Evolutionary conservation across 2,797 vertebrate genomes (phyloP), one percentile per base, ranked within the genome.

Genomic region (Mus spretus): DNA sequence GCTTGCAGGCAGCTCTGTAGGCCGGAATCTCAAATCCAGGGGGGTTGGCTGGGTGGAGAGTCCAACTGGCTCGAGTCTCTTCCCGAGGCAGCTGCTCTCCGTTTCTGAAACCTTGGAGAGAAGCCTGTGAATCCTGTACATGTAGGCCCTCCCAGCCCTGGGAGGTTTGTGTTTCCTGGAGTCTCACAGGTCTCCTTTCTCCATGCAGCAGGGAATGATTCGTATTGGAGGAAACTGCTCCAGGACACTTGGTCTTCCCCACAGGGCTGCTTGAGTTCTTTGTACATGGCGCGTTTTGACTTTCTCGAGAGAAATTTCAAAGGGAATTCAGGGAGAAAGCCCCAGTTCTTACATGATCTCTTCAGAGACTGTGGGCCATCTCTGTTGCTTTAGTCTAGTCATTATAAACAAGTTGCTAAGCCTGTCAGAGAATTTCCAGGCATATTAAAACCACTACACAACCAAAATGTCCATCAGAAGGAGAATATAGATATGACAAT

Each of bases 351-450:
- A n/a, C 5, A 17, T 82, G 65, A 92, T 61, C 47, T 74, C 67
- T 93, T 92, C 85, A 70, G 55, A 63, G 1, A 11, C 40, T 85
- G 40, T 3, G 24, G 47, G 10, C 37, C 6, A 65, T 90, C 24
- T 15, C 17, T 86, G 88, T 20, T 13, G 1, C 44, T 90, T 93
- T 94, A 70, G 81, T 95, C 47, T 75, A 26, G 40, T 91, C 37
- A 72, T 61, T 84, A 84, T 34, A 78, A 94, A 88, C 61, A 77
- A 87, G 47, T 61, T 20, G 20, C 50, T 57, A 94, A 86, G n/a
- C 34, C 24, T 4, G 9, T n/a, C 50, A 72, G 81, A 92, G n/a
- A 70, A 74, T 79, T 67, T 61, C 55, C 85, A 40, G 22, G 47
- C 12, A n/a, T 92, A 82, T 85, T 59, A 34, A 93, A 96, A 81